A percentile compares a stretch with the other conserved stretches of the same genome.
These are phyloP conservation scores for Dendrolimus houi DNA, from an alignment of 2,888 invertebrate species.

Conservation along the genomic window DNA sequence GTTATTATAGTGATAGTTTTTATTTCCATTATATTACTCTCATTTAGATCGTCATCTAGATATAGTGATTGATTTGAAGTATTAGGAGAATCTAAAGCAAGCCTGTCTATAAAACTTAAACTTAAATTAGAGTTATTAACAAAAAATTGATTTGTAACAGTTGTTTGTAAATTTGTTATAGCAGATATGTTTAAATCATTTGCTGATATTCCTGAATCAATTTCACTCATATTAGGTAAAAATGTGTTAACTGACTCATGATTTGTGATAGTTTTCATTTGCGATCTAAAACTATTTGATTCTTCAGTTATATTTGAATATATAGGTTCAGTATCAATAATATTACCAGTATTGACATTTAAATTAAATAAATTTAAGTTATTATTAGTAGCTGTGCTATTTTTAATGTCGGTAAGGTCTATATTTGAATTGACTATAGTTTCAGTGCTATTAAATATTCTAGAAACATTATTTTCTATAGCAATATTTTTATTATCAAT, in stretches of 20 bases:
- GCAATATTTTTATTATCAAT: not conserved
- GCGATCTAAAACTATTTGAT: constrained; percentile 6
- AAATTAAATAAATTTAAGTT: not conserved
- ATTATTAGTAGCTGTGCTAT: not conserved
- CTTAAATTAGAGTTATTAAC: constrained; percentile 52
- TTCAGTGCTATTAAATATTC: not conserved
- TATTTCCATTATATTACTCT: constrained; percentile 73
- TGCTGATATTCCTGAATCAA: constrained; percentile 46
- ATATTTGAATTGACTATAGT: not conserved
- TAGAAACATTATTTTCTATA: not conserved
- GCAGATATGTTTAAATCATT: constrained; percentile 19
- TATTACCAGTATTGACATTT: not conserved
- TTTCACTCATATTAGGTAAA: constrained; percentile 13
- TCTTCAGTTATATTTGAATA: constrained; percentile 40
- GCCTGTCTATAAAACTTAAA: constrained; percentile 64
- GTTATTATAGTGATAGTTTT: constrained; percentile 70
- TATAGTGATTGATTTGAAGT: constrained; percentile 55
- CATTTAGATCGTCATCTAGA: constrained; percentile 67
- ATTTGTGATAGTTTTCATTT: not conserved
- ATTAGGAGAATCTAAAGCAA: constrained; percentile 57
- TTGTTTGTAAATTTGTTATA: constrained; percentile 46
- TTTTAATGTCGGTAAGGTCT: not conserved
- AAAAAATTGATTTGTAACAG: constrained; percentile 50
- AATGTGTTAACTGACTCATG: not conserved
- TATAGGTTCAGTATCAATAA: constrained; percentile 29